Evolutionary conservation across 2,113 vertebrate genomes (phyloP), one percentile per base, ranked within the genome.

Genomic region (Oncorhynchus gorbuscha): DNA sequence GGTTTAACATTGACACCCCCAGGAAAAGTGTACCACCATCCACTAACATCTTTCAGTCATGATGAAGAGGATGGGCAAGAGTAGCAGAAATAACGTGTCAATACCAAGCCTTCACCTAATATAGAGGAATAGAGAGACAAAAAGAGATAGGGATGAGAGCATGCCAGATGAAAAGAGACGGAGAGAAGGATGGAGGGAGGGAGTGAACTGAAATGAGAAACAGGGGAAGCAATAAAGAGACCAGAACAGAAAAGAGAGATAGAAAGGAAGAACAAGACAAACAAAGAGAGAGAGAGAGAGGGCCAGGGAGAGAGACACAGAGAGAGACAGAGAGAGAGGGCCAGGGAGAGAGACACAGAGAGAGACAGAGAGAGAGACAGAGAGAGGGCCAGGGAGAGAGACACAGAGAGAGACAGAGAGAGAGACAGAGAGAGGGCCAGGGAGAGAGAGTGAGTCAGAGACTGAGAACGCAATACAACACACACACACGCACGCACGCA

Each of bases 41-140:
- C 51, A 55, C 14, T 55, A 55, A 55, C 32, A 76, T 18, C 4
- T 55, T 55, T 55, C 51, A 55, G 51, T 55, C 16, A 55, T 18
- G 51, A 55, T 55, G 12, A 18, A 55, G 51, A 55, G 13, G 13
- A 55, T 18, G 51, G 16, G 51, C 51, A 13, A 55, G 14, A 55
- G 51, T 14, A 18, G 51, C 51, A 51, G 49, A 51, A 13, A 14
- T 16, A 51, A 51, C 61, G 0, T 4, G 49, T 51, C 14, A 16
- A 51, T 51, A 51, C 49, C 49, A 51, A 51, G 14, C 12, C 49
- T 18, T 16, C 51, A 16, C 51, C 16, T 55, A 55, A 55, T 55
- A 55, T 24, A 78, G 72, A 83, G 73, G 64, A 69, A 55, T 55
- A 18, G 61, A 70, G 69, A 26, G 65, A 67, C 0, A 49, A 5